Percentiles rank a stretch among this genome's conserved stretches.
These are phyloP conservation scores for Entelurus aequoreus DNA, from an alignment of 2,113 vertebrate species.

Conservation along the genomic window DNA sequence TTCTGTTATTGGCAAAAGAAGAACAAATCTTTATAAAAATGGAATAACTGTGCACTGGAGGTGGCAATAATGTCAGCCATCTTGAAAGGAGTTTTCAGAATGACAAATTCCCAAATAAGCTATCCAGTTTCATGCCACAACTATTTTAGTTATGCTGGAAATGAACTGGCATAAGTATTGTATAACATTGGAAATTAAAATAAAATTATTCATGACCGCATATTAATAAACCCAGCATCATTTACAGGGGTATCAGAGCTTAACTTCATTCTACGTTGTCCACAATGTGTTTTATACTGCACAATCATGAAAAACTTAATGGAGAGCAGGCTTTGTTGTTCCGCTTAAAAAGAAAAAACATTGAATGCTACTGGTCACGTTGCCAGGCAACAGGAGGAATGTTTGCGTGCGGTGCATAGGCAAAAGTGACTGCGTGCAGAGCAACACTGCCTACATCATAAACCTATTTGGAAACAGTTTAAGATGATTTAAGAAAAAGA, in stretches of 20 bases:
- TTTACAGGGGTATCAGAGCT: conserved; percentile 9
- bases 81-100: neutral
- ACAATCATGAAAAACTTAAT: conserved; percentile 51
- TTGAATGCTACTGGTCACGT: conserved; percentile 50
- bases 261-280: conserved; percentile 33
- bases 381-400: conserved; percentile 64
- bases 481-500: conserved; percentile 5
- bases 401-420: conserved; percentile 55
- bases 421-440: conserved; percentile 39
- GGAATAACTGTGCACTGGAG: neutral
- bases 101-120: neutral
- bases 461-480: neutral
- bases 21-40: neutral
- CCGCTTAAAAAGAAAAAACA: conserved; percentile 40
- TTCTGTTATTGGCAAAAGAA: conserved; percentile 46
- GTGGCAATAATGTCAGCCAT: neutral
- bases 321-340: conserved; percentile 52
- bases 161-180: too few species aligned
- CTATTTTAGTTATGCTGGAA: too few species aligned
- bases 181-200: too few species aligned
- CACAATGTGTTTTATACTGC: conserved; percentile 46
- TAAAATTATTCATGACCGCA: too few species aligned
- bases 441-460: conserved; percentile 13
- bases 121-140: too few species aligned
- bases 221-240: neutral